Base-by-base conservation (phyloP, 2,113 vertebrate genomes). In the Melanotaenia duboulayi region DNA sequence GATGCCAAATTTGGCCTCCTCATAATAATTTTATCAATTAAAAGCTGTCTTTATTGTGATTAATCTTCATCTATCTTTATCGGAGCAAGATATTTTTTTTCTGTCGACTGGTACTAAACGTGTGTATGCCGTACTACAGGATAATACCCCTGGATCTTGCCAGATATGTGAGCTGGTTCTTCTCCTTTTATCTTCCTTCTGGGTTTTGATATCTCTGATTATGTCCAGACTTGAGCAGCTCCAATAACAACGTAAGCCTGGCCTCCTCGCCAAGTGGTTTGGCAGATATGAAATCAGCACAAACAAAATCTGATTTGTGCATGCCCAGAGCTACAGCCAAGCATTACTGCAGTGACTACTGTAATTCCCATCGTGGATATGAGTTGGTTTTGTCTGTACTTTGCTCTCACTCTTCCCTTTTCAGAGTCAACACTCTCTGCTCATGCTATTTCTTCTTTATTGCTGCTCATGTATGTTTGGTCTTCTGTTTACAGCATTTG, bases 221-320 rank as follows among this genome's bases (percentile, higher is more conserved):
- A 67, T 82, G 73, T 85, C 80, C 80, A 83, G 75, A 77, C 74
- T 77, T 60, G 22, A 86, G 77, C 77, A 79, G 80, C 83, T 81
- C 81, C 74, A 80, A 52, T 80, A 76, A 84, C 85, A 80, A 81
- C 83, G 74, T 77, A 74, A 82, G 72, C 78, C 67, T 76, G 74
- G 68, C 72, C 24, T 76, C 55, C 51, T 73, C 4, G 23, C 89
- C 80, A 86, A 87, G 69, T 87, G 76, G 54, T 82, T 84, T 84
- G 79, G 82, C 84, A 82, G 79, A 87, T 84, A 84, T 81, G 78
- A 86, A 82, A 89, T 74, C 83, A 71, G 76, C 52, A 49, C 71
- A 84, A 74, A 74, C 75, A 68, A 75, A 78, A 87, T 83, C 62
- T 66, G 82, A 83, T 87, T 80, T 76, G 63, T 83, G 64, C 50